A percentile compares a stretch with the other conserved stretches of the same genome.
phyloP scores from a whole-genome alignment of 2,888 invertebrate genomes.

The Pseudoips prasinana region DNA sequence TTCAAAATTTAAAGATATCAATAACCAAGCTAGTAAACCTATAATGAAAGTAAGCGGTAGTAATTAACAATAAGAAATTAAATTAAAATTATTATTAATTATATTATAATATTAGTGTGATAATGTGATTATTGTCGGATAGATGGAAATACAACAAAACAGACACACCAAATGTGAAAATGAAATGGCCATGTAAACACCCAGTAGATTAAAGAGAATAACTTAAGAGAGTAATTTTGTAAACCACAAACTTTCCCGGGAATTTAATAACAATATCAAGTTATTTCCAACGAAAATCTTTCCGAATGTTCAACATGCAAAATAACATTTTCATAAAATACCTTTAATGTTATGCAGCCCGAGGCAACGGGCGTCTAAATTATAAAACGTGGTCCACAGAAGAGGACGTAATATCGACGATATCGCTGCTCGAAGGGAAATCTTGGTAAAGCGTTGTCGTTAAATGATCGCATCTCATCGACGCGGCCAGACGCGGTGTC shows the following conservation, averaged over 20 bases:
- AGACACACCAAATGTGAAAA: too few species aligned
- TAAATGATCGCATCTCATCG: constrained; percentile 70
- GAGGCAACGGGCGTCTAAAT: constrained; percentile 53
- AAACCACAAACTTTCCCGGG: constrained; percentile 11
- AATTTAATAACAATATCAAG: constrained; percentile 31
- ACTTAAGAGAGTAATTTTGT: neutral
- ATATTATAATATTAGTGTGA: too few species aligned
- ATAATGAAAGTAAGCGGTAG: too few species aligned
- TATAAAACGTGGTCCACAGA: constrained; percentile 55
- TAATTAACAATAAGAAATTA: too few species aligned
- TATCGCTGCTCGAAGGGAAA: constrained; percentile 57
- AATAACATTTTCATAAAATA: constrained; percentile 56
- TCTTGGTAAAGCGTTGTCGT: constrained; percentile 59
- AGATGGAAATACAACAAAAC: too few species aligned
- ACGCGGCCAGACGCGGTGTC: constrained; percentile 66
- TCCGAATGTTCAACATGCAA: constrained; percentile 48
- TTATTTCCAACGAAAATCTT: constrained; percentile 32
- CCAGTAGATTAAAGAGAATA: too few species aligned
- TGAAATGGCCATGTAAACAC: too few species aligned
- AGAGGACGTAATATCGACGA: constrained; percentile 57
- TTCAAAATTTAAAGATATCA: too few species aligned
- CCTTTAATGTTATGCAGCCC: constrained; percentile 54
- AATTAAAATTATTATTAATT: too few species aligned
- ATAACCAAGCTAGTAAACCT: too few species aligned
- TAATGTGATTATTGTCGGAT: too few species aligned